Conservation (phyloP, 2,888 invertebrate species). For the Automeris io region DNA sequence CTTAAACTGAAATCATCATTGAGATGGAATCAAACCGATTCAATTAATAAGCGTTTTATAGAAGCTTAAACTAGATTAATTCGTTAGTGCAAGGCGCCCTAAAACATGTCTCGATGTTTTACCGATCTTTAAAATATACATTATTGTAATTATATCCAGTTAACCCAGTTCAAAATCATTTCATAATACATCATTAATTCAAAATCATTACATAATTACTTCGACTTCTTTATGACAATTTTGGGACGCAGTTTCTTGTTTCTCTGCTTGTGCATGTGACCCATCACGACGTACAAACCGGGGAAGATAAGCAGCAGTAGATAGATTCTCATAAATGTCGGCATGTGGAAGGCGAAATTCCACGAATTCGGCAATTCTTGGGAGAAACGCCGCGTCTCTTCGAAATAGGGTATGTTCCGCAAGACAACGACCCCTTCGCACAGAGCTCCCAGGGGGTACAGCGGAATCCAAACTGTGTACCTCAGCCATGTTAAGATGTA, state of each 20-base stretch:
- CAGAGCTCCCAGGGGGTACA: constrained; percentile 93
- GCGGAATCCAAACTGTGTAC: constrained; percentile 94
- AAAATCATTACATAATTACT: constrained; percentile 28
- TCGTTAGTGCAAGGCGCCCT: too few relatives aligned
- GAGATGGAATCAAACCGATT: too few relatives aligned
- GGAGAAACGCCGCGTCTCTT: constrained; percentile 87
- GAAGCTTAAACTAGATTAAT: too few relatives aligned
- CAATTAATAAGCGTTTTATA: too few relatives aligned
- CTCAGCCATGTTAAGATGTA: constrained; percentile 92
- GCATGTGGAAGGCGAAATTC: constrained; percentile 93
- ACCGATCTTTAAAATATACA: too few relatives aligned
- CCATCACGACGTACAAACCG: constrained; percentile 86
- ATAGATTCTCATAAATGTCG: constrained; percentile 86
- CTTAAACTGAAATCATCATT: too few relatives aligned
- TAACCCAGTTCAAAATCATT: too few relatives aligned
- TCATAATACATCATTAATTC: not conserved
- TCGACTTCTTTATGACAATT: constrained; percentile 59
- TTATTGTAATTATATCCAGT: too few relatives aligned
- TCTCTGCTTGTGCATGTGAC: constrained; percentile 88
- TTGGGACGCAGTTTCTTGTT: constrained; percentile 79
- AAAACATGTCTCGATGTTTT: too few relatives aligned
- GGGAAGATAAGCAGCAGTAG: constrained; percentile 86
- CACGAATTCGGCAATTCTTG: constrained; percentile 87
- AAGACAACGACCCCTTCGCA: constrained; percentile 90
- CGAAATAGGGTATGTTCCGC: constrained; percentile 92